Conservation (phyloP, 2,113 vertebrate species). For the Setophaga kirtlandii region DNA sequence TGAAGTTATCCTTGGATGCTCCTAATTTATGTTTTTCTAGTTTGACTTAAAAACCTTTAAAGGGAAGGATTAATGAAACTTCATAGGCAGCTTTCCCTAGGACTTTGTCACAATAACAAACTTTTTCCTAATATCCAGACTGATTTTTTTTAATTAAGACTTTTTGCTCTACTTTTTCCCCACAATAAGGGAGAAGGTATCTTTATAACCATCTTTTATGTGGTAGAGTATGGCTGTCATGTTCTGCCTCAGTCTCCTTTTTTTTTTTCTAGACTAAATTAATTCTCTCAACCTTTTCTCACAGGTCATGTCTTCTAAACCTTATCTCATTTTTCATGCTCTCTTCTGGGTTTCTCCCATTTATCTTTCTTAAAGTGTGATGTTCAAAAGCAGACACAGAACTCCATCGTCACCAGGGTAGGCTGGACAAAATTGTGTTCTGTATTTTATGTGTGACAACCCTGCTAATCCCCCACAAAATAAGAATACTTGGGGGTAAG, state of each 20-base stretch:
- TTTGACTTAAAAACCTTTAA: background rate
- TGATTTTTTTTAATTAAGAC: background rate
- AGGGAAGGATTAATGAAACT: background rate
- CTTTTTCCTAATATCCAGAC: background rate
- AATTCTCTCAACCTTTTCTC: conserved; percentile 12
- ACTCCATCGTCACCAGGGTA: background rate
- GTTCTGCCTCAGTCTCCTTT: background rate
- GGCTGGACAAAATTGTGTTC: background rate
- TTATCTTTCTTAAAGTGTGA: conserved; percentile 7
- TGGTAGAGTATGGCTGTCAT: background rate
- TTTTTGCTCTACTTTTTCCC: background rate
- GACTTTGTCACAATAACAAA: background rate
- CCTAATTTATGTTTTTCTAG: background rate
- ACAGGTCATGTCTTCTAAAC: background rate
- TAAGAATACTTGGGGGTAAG: background rate
- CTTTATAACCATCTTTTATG: background rate
- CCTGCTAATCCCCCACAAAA: background rate
- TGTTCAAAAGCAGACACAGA: background rate
- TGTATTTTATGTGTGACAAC: background rate
- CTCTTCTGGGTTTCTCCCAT: background rate
- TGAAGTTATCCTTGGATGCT: background rate
- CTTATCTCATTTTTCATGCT: background rate
- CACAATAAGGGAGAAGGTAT: background rate
- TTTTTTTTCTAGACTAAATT: background rate
- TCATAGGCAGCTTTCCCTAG: background rate